Evolutionary conservation across 1,140 invertebrate genomes (phyloP).

Genomic region (Phymorhynchus buccinoides): DNA sequence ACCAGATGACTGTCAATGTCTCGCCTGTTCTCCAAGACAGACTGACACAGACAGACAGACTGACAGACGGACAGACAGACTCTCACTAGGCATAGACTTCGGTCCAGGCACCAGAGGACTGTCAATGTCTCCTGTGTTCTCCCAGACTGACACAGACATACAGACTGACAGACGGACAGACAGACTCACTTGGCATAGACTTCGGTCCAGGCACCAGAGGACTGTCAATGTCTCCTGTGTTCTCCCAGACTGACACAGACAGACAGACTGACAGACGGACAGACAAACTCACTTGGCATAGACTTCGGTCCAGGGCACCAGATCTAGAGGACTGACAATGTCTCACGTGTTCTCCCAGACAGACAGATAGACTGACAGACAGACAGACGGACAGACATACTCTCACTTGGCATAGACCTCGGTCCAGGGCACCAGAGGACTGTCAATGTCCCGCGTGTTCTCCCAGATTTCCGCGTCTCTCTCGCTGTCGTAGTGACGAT

Average conservation of each 20-base stretch:
- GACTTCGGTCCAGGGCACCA: constrained; percentile 72
- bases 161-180: too few relatives aligned
- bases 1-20: constrained; percentile 74
- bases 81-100: constrained; percentile 71
- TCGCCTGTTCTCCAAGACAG: constrained; percentile 74
- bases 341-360: constrained; percentile 74
- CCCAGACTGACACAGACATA: too few relatives aligned
- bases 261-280: too few relatives aligned
- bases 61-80: neutral
- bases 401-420: constrained; percentile 71
- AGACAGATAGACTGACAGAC: too few relatives aligned
- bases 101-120: constrained; percentile 73
- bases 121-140: constrained; percentile 74
- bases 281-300: constrained; percentile 65
- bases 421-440: constrained; percentile 73
- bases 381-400: neutral
- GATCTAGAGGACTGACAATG: constrained; percentile 75
- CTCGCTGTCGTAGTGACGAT: constrained; percentile 43
- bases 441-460: constrained; percentile 74
- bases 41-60: too few relatives aligned
- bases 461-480: constrained; percentile 69
- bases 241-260: neutral
- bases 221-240: too few relatives aligned
- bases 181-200: constrained; percentile 67
- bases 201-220: too few relatives aligned